Conservation (phyloP, 2,113 vertebrate genomes). For the Odontophorus gujanensis region DNA sequence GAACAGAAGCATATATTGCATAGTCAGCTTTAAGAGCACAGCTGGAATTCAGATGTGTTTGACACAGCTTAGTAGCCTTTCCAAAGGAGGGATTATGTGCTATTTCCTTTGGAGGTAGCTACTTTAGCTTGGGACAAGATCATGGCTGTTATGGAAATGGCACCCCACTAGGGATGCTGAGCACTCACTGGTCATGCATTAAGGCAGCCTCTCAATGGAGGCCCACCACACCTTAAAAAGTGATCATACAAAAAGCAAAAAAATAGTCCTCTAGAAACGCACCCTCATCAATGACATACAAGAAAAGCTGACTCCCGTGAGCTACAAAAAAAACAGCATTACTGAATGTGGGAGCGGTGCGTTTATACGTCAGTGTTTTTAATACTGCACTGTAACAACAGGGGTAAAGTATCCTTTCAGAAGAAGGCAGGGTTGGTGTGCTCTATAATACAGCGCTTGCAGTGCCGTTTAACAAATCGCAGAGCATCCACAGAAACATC, state of each 20-base stretch:
- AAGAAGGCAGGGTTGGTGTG: slow-evolving; percentile 98
- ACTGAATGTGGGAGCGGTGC: neutral
- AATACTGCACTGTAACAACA: slow-evolving; percentile 13
- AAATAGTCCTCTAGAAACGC: slow-evolving; percentile 32
- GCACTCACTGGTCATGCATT: slow-evolving; percentile 41
- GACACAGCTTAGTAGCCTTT: slow-evolving; percentile 26
- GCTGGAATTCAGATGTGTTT: slow-evolving; percentile 61
- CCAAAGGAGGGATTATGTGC: slow-evolving; percentile 26
- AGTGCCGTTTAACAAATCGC: slow-evolving; percentile 92
- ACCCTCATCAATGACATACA: slow-evolving; percentile 25
- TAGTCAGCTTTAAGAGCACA: slow-evolving; percentile 39
- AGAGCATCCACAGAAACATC: slow-evolving; percentile 93
- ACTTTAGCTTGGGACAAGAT: slow-evolving; percentile 15
- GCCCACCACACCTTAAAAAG: neutral
- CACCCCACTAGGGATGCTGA: neutral
- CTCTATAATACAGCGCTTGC: slow-evolving; percentile 95
- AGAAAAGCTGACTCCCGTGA: slow-evolving; percentile 51
- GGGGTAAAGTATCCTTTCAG: slow-evolving; percentile 74
- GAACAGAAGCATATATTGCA: slow-evolving; percentile 28
- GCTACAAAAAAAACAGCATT: slow-evolving; percentile 56
- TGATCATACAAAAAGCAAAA: slow-evolving; percentile 26
- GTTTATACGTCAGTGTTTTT: slow-evolving; percentile 58
- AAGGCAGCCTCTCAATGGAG: slow-evolving; percentile 17
- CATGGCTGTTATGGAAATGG: neutral
- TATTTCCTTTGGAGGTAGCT: slow-evolving; percentile 59